Percentiles rank a stretch among this genome's conserved stretches.
phyloP scores from a whole-genome alignment of 2,113 vertebrate species.

The Toxotes chatareus region DNA sequence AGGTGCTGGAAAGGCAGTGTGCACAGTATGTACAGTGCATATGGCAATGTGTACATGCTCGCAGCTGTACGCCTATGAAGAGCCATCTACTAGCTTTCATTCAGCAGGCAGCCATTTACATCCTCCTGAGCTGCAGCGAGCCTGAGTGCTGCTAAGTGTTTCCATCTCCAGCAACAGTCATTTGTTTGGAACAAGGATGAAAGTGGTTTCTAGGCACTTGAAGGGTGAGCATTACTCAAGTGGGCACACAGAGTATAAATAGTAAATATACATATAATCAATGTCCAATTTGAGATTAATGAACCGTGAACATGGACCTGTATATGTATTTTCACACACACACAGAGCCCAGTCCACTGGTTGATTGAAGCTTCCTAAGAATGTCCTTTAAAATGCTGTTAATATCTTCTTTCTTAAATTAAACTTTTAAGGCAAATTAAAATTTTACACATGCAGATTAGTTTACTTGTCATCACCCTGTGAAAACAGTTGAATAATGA shows the following conservation, averaged over 20 bases:
- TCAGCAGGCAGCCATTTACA: conserved; percentile 16
- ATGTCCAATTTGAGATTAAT: conserved; percentile 40
- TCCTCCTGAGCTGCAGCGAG: conserved; percentile 18
- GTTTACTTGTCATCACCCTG: neutral
- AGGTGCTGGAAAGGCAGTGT: neutral
- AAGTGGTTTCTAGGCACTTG: neutral
- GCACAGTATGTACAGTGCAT: neutral
- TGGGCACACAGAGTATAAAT: neutral
- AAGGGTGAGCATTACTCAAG: conserved; percentile 11
- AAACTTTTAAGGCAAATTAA: neutral
- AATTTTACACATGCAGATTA: neutral
- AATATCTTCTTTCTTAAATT: too few relatives aligned
- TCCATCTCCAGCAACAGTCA: conserved; percentile 14
- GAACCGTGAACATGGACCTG: conserved; percentile 9
- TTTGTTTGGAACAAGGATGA: conserved; percentile 35
- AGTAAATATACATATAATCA: conserved; percentile 45
- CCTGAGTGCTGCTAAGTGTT: conserved; percentile 22
- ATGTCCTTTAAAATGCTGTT: neutral
- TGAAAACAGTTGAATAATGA: neutral
- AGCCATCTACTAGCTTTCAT: conserved; percentile 15
- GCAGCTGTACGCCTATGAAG: conserved; percentile 27
- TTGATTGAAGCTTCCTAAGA: neutral
- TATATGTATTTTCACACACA: neutral
- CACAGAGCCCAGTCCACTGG: neutral
- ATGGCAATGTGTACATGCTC: neutral